Base-by-base conservation (phyloP, 2,113 vertebrate species). In the Toxostoma redivivum region DNA sequence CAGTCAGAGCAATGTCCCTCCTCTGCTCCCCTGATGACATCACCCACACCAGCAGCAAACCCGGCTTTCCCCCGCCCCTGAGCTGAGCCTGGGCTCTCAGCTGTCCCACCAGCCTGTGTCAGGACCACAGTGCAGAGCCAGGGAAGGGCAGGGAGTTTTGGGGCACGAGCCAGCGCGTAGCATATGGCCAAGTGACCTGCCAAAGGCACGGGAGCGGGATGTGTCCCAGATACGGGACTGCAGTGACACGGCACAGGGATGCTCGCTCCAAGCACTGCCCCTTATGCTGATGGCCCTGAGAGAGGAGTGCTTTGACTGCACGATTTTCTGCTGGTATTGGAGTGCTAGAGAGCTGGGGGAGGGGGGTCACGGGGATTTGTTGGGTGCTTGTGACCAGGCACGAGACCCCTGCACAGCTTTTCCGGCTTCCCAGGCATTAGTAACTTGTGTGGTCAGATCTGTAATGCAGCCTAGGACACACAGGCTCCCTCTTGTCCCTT, bases 1-100 rank as follows among this genome's bases (percentile, higher is more conserved):
- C 4, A 17, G 54, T 4, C 2, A 4, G 10, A 22, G 25, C 2
- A 0, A 4, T 2, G 0, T 76, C 45, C 37, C 78, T 93, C 30
- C 40, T 53, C 42, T 2, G 2, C 35, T 87, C 44, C 64, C 64
- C 35, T 5, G 42, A 58, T 4, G 4, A 16, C 4, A 4, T 50
- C 86, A 47, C 70, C 70, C 15, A 0, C 0, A 0, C 35, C 7
- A 2, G 67, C 1, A 7, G 86, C 37, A 33, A 31, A 44, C 81
- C 16, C 3, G 0, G 1, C 23, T 47, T 5, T 60, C 38, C 66
- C 38, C 47, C 1, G 0, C 23, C 69, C 40, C 82, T 5, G 19
- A 35, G 83, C 62, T 2, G 12, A 74, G 73, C 60, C 25, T 5
- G 38, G 48, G 27, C 72, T 79, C 54, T 33, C 3, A 3, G 58